Percentiles rank a stretch among this genome's conserved stretches.
These are phyloP conservation scores for Cryptus viduatorius DNA, from an alignment of 2,888 invertebrate genomes.

Conservation along the genomic window DNA sequence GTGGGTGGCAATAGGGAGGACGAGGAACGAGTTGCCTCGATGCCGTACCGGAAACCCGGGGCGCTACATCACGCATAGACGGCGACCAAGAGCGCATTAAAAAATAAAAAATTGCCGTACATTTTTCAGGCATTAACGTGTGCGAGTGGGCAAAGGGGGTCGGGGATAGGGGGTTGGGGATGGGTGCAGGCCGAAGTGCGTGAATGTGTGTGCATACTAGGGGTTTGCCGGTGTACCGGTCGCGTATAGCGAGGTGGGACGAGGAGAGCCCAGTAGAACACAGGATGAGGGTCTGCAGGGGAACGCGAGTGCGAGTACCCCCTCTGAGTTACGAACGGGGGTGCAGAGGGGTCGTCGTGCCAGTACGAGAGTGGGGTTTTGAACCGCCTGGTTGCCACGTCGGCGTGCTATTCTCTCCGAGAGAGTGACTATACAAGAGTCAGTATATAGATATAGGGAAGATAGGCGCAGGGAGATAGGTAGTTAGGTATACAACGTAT, in stretches of 20 bases:
- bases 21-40: conserved; percentile 61
- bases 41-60: conserved; percentile 77
- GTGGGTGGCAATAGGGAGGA: conserved; percentile 15
- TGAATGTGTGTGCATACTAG: conserved; percentile 28
- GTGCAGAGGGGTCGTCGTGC: conserved; percentile 60
- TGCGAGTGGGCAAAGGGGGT: conserved; percentile 70
- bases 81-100: conserved; percentile 79
- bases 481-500: conserved; percentile 39
- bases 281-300: conserved; percentile 57
- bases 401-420: conserved; percentile 58
- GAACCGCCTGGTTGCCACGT: conserved; percentile 64
- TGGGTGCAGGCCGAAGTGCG: conserved; percentile 51
- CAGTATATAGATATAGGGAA: conserved; percentile 73
- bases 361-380: conserved; percentile 51
- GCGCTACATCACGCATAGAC: conserved; percentile 83
- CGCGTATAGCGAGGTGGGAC: conserved; percentile 70
- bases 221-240: conserved; percentile 71
- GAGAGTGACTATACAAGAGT: conserved; percentile 66
- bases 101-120: conserved; percentile 85
- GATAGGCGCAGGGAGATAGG: conserved; percentile 61
- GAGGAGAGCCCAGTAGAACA: conserved; percentile 55
- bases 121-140: conserved; percentile 84
- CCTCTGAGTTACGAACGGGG: conserved; percentile 70
- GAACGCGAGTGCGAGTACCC: conserved; percentile 74
- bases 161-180: conserved; percentile 9